phyloP scores from a whole-genome alignment of 2,888 invertebrate species.

The Prostheceraeus crozeri region DNA sequence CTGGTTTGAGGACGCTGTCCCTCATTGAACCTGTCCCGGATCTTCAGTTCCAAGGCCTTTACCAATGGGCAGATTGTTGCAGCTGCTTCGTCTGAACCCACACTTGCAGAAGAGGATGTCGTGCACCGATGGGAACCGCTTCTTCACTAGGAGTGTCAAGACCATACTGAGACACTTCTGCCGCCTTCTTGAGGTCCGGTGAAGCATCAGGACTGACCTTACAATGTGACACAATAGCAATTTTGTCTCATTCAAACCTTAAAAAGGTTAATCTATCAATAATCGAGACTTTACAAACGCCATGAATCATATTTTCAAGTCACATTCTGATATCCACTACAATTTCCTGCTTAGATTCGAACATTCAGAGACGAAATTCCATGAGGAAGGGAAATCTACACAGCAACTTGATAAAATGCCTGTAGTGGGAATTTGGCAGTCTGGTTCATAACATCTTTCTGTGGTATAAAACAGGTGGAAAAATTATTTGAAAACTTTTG shows the following conservation, averaged over 20 bases:
- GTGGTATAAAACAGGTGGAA: too few species aligned
- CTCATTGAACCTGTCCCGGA: conserved; percentile 46
- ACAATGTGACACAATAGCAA: conserved; percentile 39
- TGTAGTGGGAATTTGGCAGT: too few species aligned
- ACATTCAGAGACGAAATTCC: too few species aligned
- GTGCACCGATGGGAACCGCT: conserved; percentile 48
- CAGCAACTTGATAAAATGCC: too few species aligned
- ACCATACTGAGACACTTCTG: conserved; percentile 55
- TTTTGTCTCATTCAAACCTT: conserved; percentile 27
- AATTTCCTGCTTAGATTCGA: too few species aligned
- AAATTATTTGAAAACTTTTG: too few species aligned
- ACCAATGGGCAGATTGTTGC: conserved; percentile 49
- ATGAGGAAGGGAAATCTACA: too few species aligned
- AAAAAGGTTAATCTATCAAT: conserved; percentile 41
- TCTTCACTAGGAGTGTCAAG: conserved; percentile 46
- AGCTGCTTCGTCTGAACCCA: conserved; percentile 55
- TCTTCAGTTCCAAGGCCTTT: conserved; percentile 50
- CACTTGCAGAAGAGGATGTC: conserved; percentile 44
- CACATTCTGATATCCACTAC: too few species aligned
- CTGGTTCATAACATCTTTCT: too few species aligned
- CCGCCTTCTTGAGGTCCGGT: conserved; percentile 52
- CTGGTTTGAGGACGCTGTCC: conserved; percentile 52
- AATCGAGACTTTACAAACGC: too few species aligned
- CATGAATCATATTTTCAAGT: too few species aligned
- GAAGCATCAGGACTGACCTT: conserved; percentile 47